phyloP scores from a whole-genome alignment of 2,888 invertebrate species.

The Synergus laeviventris region DNA sequence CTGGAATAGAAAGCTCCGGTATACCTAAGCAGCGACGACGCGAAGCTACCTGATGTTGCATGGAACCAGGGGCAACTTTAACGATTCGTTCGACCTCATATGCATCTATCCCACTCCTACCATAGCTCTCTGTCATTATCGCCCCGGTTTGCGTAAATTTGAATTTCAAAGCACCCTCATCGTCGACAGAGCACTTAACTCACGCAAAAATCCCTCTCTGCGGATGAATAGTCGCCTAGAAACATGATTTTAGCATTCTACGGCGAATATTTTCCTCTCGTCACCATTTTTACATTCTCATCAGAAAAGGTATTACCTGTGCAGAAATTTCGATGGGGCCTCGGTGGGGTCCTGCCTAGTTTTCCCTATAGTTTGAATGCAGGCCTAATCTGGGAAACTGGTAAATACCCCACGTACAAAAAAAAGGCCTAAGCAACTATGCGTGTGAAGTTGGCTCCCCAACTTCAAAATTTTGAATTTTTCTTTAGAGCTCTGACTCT shows the following conservation, averaged over 20 bases:
- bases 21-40: not conserved
- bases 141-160: slow-evolving; percentile 21
- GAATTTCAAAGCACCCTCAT: slow-evolving; percentile 38
- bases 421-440: no score
- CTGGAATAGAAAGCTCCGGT: slow-evolving; percentile 24
- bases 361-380: no score
- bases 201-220: slow-evolving; percentile 29
- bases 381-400: no score
- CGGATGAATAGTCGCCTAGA: slow-evolving; percentile 20
- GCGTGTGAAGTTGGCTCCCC: no score
- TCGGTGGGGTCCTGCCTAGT: no score
- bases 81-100: slow-evolving; percentile 25
- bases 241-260: slow-evolving; percentile 26
- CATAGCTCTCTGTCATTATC: slow-evolving; percentile 18
- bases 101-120: slow-evolving; percentile 15
- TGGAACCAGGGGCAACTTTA: slow-evolving; percentile 23
- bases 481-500: no score
- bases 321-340: no score
- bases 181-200: slow-evolving; percentile 28
- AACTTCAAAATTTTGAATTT: no score
- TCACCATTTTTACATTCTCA: slow-evolving; percentile 5
- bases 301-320: no score
- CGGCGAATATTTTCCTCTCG: slow-evolving; percentile 23
- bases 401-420: no score
- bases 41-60: not conserved